Conservation (phyloP, 2,113 vertebrate genomes). For the Eublepharis macularius region DNA sequence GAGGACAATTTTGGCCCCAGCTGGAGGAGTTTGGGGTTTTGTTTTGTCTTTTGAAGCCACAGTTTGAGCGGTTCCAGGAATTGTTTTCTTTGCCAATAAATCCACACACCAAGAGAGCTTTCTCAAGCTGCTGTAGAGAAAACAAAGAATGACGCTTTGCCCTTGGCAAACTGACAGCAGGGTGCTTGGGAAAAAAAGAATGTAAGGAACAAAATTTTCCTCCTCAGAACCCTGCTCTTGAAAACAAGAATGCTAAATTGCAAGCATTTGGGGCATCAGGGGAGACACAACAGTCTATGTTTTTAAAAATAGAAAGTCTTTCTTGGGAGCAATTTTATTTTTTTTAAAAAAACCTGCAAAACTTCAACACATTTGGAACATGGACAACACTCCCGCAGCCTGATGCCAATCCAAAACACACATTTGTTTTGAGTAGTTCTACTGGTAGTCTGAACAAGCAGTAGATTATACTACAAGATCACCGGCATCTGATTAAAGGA, state of each 20-base stretch:
- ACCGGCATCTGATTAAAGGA: background rate
- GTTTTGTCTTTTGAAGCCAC: background rate
- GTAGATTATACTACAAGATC: background rate
- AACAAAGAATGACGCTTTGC: slow-evolving; percentile 33
- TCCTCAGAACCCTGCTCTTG: background rate
- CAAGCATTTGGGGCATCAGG: background rate
- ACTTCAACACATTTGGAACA: background rate
- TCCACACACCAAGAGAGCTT: background rate
- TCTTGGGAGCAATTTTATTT: background rate
- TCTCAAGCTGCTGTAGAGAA: background rate
- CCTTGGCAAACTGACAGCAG: slow-evolving; percentile 36
- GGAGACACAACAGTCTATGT: background rate
- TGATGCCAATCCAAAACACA: background rate
- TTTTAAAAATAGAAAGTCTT: background rate
- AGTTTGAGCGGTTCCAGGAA: background rate
- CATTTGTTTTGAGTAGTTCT: background rate
- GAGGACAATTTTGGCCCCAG: background rate
- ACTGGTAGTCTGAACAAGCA: background rate
- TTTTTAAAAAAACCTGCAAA: background rate
- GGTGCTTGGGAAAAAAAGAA: background rate
- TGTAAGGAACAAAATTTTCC: background rate
- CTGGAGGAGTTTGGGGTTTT: background rate
- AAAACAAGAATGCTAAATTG: background rate
- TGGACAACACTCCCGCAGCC: background rate
- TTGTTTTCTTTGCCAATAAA: slow-evolving; percentile 1